Base-by-base conservation (phyloP, 2,113 vertebrate species). In the Phrynocephalus versicolor region DNA sequence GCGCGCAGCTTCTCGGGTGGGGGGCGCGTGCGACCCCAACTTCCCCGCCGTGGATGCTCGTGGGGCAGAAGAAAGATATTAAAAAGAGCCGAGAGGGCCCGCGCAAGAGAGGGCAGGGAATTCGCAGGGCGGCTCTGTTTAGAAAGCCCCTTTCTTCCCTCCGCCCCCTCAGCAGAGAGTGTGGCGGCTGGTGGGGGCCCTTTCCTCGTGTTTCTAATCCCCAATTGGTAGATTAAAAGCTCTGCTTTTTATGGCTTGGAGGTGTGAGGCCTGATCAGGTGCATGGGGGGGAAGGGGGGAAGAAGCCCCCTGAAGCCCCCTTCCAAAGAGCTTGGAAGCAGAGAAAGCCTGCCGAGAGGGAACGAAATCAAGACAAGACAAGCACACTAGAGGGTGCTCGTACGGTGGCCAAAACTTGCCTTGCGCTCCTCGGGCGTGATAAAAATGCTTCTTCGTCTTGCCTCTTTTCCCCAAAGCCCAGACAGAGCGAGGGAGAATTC, bases 331-430 rank as follows among this genome's bases (percentile, higher is more conserved):
- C 60, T 62, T 1, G 67, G 76, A 35, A 23, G 45, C 37, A 16
- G 12, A 57, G 16, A 37, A 39, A n/a, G 35, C 15, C 83, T 94
- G 88, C 82, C 89, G 69, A 1, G 33, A 0, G 84, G 18, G 45
- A 51, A n/a, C n/a, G n/a, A 51, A 51, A 41, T 45, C 8, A 60
- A 30, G 30, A 10, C 41, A 2, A 67, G 45, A 35, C 45, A 33
- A 73, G 33, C 33, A 71, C 93, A 74, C 93, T 92, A 94, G 94
- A 87, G 92, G 94, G 91, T 89, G 89, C 91, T 91, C 81, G 57
- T 78, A 81, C 58, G 88, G 92, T 0, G 1, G 58, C 16, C 60
- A 72, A 85, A 41, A 23, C 2, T 30, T 25, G 3, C 3, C 13
- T 3, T 60, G 14, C 18, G 0, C 14, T 30, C 41, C 37, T 45